Conservation (phyloP, 2,113 vertebrate species). For the Cryptotis parvus region DNA sequence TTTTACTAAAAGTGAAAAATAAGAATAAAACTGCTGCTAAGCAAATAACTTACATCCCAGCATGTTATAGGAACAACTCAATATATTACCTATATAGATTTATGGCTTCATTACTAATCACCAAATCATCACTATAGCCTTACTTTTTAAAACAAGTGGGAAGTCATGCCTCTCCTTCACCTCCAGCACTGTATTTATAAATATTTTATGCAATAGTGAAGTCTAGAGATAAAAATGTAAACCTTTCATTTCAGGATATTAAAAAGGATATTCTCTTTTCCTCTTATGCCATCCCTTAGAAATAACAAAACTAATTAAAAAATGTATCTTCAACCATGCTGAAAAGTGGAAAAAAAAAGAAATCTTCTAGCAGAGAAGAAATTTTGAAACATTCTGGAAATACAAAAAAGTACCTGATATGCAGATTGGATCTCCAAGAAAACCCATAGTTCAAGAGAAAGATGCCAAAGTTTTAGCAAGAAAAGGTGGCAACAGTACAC, state of each 20-base stretch:
- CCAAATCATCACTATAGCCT: background rate
- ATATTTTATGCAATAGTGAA: background rate
- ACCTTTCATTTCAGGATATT: background rate
- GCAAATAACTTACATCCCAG: background rate
- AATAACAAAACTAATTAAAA: conserved; percentile 3
- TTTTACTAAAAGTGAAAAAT: background rate
- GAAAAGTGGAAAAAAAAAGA: background rate
- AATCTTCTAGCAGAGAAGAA: background rate
- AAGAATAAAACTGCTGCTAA: background rate
- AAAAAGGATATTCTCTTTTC: background rate
- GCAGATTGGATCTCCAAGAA: background rate
- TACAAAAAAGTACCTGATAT: background rate
- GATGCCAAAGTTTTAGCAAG: background rate
- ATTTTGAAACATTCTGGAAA: background rate
- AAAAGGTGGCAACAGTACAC: background rate
- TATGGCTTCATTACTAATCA: no score
- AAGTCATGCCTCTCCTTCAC: background rate
- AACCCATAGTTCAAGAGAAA: background rate
- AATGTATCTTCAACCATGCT: background rate
- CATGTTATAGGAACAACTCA: background rate
- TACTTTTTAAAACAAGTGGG: background rate
- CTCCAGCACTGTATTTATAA: background rate
- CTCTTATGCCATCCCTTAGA: background rate
- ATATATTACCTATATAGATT: no score
- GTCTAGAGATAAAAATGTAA: background rate